Evolutionary conservation across 2,797 vertebrate species (phyloP).

Genomic region (Melanogrammus aeglefinus): DNA sequence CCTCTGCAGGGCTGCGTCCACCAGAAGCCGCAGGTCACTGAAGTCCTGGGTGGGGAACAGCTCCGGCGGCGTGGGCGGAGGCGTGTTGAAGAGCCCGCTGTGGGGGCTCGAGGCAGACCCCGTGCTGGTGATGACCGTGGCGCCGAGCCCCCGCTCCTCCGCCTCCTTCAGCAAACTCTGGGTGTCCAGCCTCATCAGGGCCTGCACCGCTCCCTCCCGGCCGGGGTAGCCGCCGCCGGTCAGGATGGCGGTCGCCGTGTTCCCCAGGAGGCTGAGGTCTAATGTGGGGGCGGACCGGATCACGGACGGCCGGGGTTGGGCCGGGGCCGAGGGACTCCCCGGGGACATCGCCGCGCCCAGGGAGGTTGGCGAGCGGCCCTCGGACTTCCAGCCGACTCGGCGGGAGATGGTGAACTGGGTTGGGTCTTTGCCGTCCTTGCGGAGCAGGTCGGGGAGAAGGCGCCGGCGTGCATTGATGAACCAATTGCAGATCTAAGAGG

Average conservation of each 20-base stretch:
- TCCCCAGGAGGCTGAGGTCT: conserved; percentile 80
- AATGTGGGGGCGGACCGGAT: conserved; percentile 76
- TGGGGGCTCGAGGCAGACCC: conserved; percentile 74
- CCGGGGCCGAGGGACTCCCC: conserved; percentile 43
- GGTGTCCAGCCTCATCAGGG: conserved; percentile 73
- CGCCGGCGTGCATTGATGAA: conserved; percentile 95
- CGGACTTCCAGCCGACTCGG: conserved; percentile 77
- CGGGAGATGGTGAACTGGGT: conserved; percentile 94
- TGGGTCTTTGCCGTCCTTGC: conserved; percentile 93
- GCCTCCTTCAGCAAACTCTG: conserved; percentile 65
- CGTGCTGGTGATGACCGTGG: conserved; percentile 53
- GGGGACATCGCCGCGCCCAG: conserved; percentile 58
- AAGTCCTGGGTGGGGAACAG: conserved; percentile 84
- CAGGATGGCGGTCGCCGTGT: conserved; percentile 80
- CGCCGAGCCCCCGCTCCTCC: conserved; percentile 40
- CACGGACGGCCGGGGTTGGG: conserved; percentile 60
- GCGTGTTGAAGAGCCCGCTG: conserved; percentile 86
- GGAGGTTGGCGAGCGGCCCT: conserved; percentile 53
- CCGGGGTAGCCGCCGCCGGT: conserved; percentile 63
- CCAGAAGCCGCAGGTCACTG: conserved; percentile 87
- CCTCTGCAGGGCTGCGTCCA: conserved; percentile 86
- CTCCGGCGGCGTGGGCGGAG: conserved; percentile 86
- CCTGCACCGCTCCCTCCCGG: conserved; percentile 66
- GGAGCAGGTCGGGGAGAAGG: conserved; percentile 90
- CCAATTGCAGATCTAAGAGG: conserved; percentile 94